phyloP scores from a whole-genome alignment of 2,888 invertebrate species.

The Thymelicus sylvestris region DNA sequence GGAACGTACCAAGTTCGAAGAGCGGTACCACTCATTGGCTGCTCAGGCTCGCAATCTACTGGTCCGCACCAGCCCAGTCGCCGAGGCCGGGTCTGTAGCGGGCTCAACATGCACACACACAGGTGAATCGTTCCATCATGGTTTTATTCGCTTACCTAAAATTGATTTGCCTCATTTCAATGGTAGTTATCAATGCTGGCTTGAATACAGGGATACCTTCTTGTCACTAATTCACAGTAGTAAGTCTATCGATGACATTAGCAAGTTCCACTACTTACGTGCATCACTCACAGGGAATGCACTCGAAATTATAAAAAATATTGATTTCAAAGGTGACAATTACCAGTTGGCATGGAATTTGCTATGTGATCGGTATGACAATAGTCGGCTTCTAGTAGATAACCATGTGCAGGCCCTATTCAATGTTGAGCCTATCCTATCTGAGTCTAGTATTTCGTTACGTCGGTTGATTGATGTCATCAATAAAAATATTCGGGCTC shows the following conservation, averaged over 20 bases:
- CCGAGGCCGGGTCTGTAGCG: constrained; percentile 1
- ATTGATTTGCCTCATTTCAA: constrained; percentile 39
- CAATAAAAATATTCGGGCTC: background rate
- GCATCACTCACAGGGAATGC: constrained; percentile 36
- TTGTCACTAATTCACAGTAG: constrained; percentile 28
- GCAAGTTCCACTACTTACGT: constrained; percentile 38
- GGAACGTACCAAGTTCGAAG: no score
- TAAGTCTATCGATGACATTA: constrained; percentile 27
- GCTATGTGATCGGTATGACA: constrained; percentile 38
- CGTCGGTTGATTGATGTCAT: background rate
- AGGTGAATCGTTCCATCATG: constrained; percentile 2
- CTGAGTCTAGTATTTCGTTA: constrained; percentile 3
- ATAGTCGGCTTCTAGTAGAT: constrained; percentile 29
- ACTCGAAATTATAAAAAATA: constrained; percentile 34
- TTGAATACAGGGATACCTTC: constrained; percentile 37
- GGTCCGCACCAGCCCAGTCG: no score
- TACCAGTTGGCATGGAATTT: constrained; percentile 37
- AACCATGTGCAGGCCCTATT: constrained; percentile 25
- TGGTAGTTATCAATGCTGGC: constrained; percentile 39
- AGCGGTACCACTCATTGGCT: no score
- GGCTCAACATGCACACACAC: background rate
- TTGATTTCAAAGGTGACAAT: constrained; percentile 38
- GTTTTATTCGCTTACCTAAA: constrained; percentile 35
- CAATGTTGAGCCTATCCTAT: background rate
- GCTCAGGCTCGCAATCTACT: no score